Evolutionary conservation across 2,888 invertebrate genomes (phyloP).

Genomic region (Catonia carolina): DNA sequence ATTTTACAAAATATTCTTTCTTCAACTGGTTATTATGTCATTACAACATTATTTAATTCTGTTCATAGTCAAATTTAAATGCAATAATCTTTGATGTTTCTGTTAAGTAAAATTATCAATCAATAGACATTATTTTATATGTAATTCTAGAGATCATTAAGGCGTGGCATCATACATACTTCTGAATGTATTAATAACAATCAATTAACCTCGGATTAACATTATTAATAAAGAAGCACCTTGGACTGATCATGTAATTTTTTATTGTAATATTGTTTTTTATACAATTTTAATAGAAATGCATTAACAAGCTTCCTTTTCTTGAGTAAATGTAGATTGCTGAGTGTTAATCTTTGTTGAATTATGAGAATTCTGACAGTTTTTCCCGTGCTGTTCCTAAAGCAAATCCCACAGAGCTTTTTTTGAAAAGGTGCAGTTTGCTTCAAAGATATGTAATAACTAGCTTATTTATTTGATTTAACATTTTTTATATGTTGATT

Average conservation of each 20-base stretch:
- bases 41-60: too few relatives aligned
- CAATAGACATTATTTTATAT: neutral
- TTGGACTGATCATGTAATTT: conserved; percentile 18
- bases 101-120: too few relatives aligned
- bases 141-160: conserved; percentile 12
- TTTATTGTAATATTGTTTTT: conserved; percentile 3
- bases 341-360: conserved; percentile 16
- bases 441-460: conserved; percentile 39
- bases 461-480: too few relatives aligned
- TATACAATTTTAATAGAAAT: conserved; percentile 11
- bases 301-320: conserved; percentile 23
- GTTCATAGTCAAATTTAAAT: too few relatives aligned
- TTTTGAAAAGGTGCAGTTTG: conserved; percentile 48
- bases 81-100: too few relatives aligned
- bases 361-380: conserved; percentile 8
- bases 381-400: conserved; percentile 15
- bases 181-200: conserved; percentile 29
- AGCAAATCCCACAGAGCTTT: conserved; percentile 22
- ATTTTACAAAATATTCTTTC: too few relatives aligned
- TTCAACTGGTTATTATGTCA: too few relatives aligned
- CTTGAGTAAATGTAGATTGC: conserved; percentile 17
- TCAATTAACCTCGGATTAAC: conserved; percentile 32
- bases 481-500: too few relatives aligned
- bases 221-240: conserved; percentile 32
- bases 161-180: conserved; percentile 30